These are phyloP conservation scores for Eumaeus atala DNA, from an alignment of 1,140 invertebrate species.

Conservation along the genomic window DNA sequence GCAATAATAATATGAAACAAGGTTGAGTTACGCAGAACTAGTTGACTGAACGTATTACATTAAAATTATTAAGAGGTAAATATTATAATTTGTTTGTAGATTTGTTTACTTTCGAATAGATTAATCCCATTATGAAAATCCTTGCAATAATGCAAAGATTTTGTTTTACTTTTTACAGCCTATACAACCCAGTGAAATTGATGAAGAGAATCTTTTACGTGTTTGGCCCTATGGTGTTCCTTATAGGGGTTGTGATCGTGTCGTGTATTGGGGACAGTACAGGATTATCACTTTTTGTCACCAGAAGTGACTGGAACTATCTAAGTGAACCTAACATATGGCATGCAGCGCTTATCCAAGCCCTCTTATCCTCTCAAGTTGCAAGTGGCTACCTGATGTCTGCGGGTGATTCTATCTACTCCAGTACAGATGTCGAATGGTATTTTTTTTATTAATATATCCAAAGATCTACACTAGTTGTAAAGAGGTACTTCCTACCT, in stretches of 20 bases:
- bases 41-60: too few relatives aligned
- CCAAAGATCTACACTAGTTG: too few relatives aligned
- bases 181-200: conserved; percentile 54
- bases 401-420: conserved; percentile 75
- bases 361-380: conserved; percentile 75
- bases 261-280: conserved; percentile 25
- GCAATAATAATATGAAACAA: too few relatives aligned
- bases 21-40: too few relatives aligned
- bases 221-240: conserved; percentile 32
- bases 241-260: conserved; percentile 29
- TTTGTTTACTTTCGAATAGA: too few relatives aligned
- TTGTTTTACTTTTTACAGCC: conserved; percentile 46
- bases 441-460: conserved; percentile 45
- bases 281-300: conserved; percentile 22
- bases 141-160: too few relatives aligned
- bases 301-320: conserved; percentile 29
- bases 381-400: conserved; percentile 77
- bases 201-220: conserved; percentile 50
- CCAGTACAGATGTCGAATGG: conserved; percentile 76
- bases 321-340: conserved; percentile 57
- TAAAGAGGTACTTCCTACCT: too few relatives aligned
- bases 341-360: conserved; percentile 75
- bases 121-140: too few relatives aligned
- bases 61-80: too few relatives aligned
- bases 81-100: too few relatives aligned